Evolutionary conservation across 2,797 vertebrate genomes (phyloP).

Genomic region (Sebastes matsubarae): DNA sequence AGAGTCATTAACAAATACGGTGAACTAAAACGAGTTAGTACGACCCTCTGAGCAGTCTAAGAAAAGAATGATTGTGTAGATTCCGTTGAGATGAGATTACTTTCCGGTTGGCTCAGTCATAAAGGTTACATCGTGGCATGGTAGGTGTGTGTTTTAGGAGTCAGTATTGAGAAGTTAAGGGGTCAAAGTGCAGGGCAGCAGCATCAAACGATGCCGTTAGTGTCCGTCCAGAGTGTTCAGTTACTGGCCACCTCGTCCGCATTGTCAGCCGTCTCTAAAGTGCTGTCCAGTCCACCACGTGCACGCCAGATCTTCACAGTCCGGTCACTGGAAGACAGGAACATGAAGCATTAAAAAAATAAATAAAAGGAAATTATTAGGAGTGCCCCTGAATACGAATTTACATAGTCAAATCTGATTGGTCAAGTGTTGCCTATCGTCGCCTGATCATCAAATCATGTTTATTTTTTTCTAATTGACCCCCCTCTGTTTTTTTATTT

Average conservation of each 20-base stretch:
- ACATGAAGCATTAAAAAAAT: background rate
- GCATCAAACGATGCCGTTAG: slow-evolving; percentile 28
- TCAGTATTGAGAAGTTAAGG: slow-evolving; percentile 9
- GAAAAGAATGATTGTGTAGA: background rate
- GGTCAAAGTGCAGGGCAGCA: slow-evolving; percentile 75
- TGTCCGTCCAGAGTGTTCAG: slow-evolving; percentile 60
- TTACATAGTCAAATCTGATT: background rate
- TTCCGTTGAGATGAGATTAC: background rate
- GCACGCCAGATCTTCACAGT: slow-evolving; percentile 97
- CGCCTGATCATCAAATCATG: too few species aligned
- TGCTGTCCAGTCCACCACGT: slow-evolving; percentile 84
- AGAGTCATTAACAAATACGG: background rate
- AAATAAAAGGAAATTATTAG: background rate
- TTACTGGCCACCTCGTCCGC: slow-evolving; percentile 77
- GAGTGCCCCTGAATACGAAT: background rate
- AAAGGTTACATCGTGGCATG: slow-evolving; percentile 23
- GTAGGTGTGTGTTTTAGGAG: background rate
- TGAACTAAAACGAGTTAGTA: background rate
- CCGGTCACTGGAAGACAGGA: slow-evolving; percentile 86
- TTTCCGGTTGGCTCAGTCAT: slow-evolving; percentile 8
- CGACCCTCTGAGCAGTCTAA: background rate
- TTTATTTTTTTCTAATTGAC: too few species aligned
- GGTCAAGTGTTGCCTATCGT: background rate
- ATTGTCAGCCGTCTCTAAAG: slow-evolving; percentile 65
- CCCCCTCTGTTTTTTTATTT: background rate